Evolutionary conservation across 2,113 vertebrate species (phyloP).

Genomic region (Phaethon lepturus): DNA sequence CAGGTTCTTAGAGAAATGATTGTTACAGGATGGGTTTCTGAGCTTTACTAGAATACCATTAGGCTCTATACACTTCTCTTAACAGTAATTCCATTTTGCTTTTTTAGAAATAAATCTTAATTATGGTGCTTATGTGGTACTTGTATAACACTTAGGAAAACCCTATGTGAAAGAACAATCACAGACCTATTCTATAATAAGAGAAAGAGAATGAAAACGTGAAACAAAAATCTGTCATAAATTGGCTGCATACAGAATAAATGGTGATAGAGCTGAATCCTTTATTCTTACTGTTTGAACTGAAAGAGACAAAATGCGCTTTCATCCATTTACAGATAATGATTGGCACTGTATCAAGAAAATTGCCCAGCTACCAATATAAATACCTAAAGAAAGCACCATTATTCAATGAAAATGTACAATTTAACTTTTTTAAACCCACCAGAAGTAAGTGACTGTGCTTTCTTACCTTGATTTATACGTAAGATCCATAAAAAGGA

Average conservation of each 20-base stretch:
- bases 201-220: not conserved
- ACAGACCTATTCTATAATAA: not conserved
- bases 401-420: conserved; percentile 17
- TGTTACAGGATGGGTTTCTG: not conserved
- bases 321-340: conserved; percentile 17
- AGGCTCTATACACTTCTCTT: not conserved
- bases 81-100: conserved; percentile 9
- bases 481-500: not conserved
- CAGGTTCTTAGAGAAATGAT: not conserved
- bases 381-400: not conserved
- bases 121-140: not conserved
- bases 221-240: not conserved
- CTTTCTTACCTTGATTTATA: not conserved
- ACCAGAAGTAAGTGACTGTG: not conserved
- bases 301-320: not conserved
- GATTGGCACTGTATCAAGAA: not conserved
- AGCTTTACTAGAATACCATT: not conserved
- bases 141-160: not conserved
- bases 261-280: not conserved
- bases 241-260: not conserved
- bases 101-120: conserved; percentile 29
- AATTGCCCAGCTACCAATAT: not conserved
- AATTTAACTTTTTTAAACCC: not conserved
- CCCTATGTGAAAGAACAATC: not conserved
- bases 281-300: not conserved